A percentile compares a stretch with the other conserved stretches of the same genome.
Evolutionary conservation across 2,797 vertebrate species (phyloP).

Genomic region (Gobio occitaniae): DNA sequence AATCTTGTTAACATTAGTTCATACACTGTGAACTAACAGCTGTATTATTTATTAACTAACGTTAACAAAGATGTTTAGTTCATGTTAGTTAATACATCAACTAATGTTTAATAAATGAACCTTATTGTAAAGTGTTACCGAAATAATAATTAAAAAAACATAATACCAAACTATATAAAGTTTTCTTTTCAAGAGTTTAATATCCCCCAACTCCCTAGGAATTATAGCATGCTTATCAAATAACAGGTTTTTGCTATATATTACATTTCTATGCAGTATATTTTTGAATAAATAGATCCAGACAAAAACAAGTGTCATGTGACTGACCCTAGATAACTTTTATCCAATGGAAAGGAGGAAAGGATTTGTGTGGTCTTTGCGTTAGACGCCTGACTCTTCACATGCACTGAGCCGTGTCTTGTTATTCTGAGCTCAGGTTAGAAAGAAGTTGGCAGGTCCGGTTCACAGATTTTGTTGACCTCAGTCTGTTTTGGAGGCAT

Average conservation of each 20-base stretch:
- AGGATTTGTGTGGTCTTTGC: slow-evolving; percentile 18
- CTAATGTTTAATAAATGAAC: too few relatives aligned
- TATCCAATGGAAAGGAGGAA: neutral
- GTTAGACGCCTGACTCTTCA: neutral
- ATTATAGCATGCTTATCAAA: neutral
- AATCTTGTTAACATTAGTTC: too few relatives aligned
- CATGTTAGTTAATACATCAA: too few relatives aligned
- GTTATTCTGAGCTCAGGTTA: slow-evolving; percentile 1
- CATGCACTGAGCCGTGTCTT: slow-evolving; percentile 11
- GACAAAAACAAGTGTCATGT: neutral
- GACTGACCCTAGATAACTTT: neutral
- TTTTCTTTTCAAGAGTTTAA: neutral
- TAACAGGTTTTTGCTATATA: neutral
- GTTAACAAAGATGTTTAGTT: too few relatives aligned
- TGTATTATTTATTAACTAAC: too few relatives aligned
- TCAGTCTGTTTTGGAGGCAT: slow-evolving; percentile 10
- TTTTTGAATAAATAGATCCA: neutral
- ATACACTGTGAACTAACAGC: too few relatives aligned
- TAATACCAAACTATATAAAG: neutral
- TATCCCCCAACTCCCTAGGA: neutral
- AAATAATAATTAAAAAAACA: too few relatives aligned
- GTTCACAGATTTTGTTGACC: slow-evolving; percentile 28
- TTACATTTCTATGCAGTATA: neutral
- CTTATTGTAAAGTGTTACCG: too few relatives aligned
- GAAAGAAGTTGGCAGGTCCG: slow-evolving; percentile 3